Base-by-base conservation (phyloP, 2,113 vertebrate species). In the Haemorhous mexicanus region DNA sequence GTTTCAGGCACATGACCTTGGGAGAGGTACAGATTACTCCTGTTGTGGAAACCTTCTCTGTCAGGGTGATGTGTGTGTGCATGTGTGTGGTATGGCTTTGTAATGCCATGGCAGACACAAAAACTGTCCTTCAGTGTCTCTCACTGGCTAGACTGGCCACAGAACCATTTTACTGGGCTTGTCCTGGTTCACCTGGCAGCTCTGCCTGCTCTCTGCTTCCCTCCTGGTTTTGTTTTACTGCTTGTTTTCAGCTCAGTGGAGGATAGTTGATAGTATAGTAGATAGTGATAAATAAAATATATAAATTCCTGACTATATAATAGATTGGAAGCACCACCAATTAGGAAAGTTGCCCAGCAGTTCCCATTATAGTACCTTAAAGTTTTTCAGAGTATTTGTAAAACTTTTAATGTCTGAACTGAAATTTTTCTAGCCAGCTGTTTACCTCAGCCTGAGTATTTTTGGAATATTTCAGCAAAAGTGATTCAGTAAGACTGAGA, bases 1-100 rank as follows among this genome's bases (percentile, higher is more conserved):
- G 28, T 53, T 91, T 76, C 44, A 50, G 62, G 59, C 88, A 63
- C 87, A n/a, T 76, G 92, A 82, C 94, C 94, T 93, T 92, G 84
- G 77, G 73, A 96, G 75, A 70, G 46, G 21, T 9, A 8, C 50
- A 72, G 70, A 23, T 49, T 72, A 4, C 59, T 70, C 62, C 10
- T 20, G 32, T 66, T 55, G 50, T 53, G 50, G 84, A 86, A 91
- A 30, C 74, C 32, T 46, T 53, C 75, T 79, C 39, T 80, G 0
- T 41, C 7, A 5, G 47, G 26, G 32, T 1, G 1, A n/a, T 56
- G 53, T 84, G 76, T 0, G 0, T 63, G 28, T 61, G 19, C 30
- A 1, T 44, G 39, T 77, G 72, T 50, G 41, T 75, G 19, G 5
- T 26, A 13, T 4, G 33, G 72, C 74, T 87, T 62, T 77, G 66